Conservation (phyloP, 1,140 invertebrate species). For the Galleria mellonella region DNA sequence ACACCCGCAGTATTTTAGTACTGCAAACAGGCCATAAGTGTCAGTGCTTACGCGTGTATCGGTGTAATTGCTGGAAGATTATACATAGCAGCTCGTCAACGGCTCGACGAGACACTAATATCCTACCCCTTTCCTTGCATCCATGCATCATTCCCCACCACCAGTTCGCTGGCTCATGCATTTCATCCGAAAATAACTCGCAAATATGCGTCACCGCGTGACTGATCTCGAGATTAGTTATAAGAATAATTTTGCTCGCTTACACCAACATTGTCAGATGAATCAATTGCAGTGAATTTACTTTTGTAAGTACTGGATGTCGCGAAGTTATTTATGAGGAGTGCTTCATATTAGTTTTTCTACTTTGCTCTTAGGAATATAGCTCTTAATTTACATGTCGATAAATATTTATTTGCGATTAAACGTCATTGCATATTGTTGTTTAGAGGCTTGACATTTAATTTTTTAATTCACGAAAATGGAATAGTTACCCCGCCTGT, state of each 20-base stretch:
- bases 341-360: too few relatives aligned
- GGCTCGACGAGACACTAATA: constrained; percentile 10
- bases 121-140: constrained; percentile 12
- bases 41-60: too few relatives aligned
- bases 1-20: too few relatives aligned
- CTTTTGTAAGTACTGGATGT: background rate
- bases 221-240: constrained; percentile 35
- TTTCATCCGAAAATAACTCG: constrained; percentile 31
- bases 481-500: too few relatives aligned
- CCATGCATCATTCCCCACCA: constrained; percentile 8
- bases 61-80: too few relatives aligned
- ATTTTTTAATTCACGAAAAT: too few relatives aligned
- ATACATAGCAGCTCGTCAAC: background rate
- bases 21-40: too few relatives aligned
- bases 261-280: constrained; percentile 16
- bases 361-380: too few relatives aligned
- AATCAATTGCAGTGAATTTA: constrained; percentile 23
- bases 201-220: constrained; percentile 38
- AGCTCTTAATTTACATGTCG: too few relatives aligned
- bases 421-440: too few relatives aligned
- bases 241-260: constrained; percentile 27
- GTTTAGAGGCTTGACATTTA: too few relatives aligned
- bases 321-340: background rate
- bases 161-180: constrained; percentile 19
- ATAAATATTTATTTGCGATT: too few relatives aligned